Conservation (phyloP, 2,113 vertebrate species). For the Mustelus asterias region DNA sequence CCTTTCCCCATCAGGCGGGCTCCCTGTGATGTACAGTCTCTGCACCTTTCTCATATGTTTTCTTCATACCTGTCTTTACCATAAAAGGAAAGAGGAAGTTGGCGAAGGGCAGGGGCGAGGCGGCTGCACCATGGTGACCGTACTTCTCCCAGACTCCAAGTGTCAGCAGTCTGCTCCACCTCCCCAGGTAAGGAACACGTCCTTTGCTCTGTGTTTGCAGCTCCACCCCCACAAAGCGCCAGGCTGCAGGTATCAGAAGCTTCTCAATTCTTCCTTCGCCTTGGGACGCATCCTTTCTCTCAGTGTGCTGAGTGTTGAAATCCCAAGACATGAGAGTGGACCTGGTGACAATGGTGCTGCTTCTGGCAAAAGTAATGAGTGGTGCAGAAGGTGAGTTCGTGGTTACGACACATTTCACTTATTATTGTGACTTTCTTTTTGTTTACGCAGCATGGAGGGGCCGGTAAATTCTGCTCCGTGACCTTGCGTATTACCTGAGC, state of each 20-base stretch:
- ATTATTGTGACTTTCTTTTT: not conserved
- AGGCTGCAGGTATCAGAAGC: not conserved
- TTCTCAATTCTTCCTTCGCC: not conserved
- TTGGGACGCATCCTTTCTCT: too few relatives aligned
- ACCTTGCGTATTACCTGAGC: not conserved
- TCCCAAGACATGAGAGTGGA: not conserved
- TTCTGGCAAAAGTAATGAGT: not conserved
- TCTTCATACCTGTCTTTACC: constrained; percentile 7
- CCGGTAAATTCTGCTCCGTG: not conserved
- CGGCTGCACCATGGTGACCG: not conserved
- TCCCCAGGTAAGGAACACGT: not conserved
- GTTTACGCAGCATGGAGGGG: not conserved
- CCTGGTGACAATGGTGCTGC: not conserved
- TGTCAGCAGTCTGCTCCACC: not conserved
- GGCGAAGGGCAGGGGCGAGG: not conserved
- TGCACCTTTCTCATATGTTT: not conserved
- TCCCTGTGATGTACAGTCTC: not conserved
- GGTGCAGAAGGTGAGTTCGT: not conserved
- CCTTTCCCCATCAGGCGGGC: not conserved
- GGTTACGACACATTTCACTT: not conserved
- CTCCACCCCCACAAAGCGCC: not conserved
- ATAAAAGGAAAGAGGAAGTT: constrained; percentile 33
- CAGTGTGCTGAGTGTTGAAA: not conserved
- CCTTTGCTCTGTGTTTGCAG: not conserved
- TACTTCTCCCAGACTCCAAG: not conserved